Percentiles rank a stretch among this genome's conserved stretches.
Conservation (phyloP, 2,113 vertebrate genomes). For the Dissostichus mawsoni region DNA sequence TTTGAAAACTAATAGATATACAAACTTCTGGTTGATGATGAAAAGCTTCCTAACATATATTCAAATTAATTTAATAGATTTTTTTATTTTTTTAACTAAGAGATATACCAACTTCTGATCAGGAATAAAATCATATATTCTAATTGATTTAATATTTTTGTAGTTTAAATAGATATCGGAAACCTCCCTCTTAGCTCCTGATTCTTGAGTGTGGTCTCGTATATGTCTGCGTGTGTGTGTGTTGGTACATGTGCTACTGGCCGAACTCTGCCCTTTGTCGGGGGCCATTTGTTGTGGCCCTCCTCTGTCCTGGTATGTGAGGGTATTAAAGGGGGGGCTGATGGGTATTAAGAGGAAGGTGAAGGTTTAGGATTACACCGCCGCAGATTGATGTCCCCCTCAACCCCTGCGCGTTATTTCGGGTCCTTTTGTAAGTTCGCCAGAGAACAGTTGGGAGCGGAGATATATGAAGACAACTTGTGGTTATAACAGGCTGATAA, state of each 20-base stretch:
- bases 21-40: no score
- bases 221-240: slow-evolving; percentile 37
- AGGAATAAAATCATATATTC: no score
- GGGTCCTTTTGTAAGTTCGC: slow-evolving; percentile 83
- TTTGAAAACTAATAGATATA: no score
- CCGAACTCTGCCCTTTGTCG: slow-evolving; percentile 85
- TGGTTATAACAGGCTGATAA: slow-evolving; percentile 58
- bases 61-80: no score
- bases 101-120: no score
- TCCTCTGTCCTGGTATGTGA: slow-evolving; percentile 80
- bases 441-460: slow-evolving; percentile 74
- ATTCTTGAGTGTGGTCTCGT: slow-evolving; percentile 21
- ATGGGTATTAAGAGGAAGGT: slow-evolving; percentile 82
- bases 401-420: slow-evolving; percentile 81
- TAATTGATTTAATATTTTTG: no score
- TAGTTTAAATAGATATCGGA: slow-evolving; percentile 4
- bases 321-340: slow-evolving; percentile 77
- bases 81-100: no score
- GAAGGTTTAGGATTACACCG: slow-evolving; percentile 84
- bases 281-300: slow-evolving; percentile 85
- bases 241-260: slow-evolving; percentile 50
- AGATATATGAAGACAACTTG: slow-evolving; percentile 48
- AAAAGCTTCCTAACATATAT: no score
- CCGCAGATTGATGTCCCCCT: slow-evolving; percentile 84
- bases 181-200: slow-evolving; percentile 48